Evolutionary conservation across 1,140 invertebrate genomes (phyloP), one percentile per base, ranked within the genome.

Genomic region (Danaus melanippus): DNA sequence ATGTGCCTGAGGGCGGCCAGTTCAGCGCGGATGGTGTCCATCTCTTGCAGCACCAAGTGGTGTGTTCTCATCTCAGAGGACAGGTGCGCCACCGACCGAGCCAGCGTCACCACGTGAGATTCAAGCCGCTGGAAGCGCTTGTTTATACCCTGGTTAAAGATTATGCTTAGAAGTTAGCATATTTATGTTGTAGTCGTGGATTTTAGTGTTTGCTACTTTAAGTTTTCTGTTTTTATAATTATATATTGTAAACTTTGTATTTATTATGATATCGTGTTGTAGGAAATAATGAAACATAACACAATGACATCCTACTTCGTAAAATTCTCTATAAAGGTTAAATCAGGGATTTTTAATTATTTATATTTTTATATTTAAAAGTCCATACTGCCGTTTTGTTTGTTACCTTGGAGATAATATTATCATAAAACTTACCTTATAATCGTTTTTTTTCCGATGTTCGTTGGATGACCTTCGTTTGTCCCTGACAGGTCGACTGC

Each of bases 21-120:
- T 87, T 98, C 96, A 8, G 92, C 91, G 58, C 94, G 89, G 69
- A 98, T 92, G 70, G 91, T 92, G 82, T 97, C 95, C 90, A 98
- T 93, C 88, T 97, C 95, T 86, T 93, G 93, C 75, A 96, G 93
- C 89, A 96, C 93, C 10, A 96, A 86, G 84, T 96, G 96, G 71
- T 97, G 95, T 1, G 94, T 95, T 58, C 95, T 87, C 92, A 97
- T 95, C 88, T 98, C 96, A 1, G 94, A 95, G 11, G 95, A 97
- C 3, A 97, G 86, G 84, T 97, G 96, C 15, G 96, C 96, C n/a
- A 97, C 95, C 59, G 94, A 96, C 53, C 95, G 88, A 0, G 96
- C 96, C 46, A 98, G 84, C 7, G 96, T 97, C 8, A 97, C 95
- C 9, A 97, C 95, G 78, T 98, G 96, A 8, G 94, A 95, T 84